A percentile compares a stretch with the other conserved stretches of the same genome.
phyloP scores from a whole-genome alignment of 2,797 vertebrate genomes.

The Podarcis lilfordi region DNA sequence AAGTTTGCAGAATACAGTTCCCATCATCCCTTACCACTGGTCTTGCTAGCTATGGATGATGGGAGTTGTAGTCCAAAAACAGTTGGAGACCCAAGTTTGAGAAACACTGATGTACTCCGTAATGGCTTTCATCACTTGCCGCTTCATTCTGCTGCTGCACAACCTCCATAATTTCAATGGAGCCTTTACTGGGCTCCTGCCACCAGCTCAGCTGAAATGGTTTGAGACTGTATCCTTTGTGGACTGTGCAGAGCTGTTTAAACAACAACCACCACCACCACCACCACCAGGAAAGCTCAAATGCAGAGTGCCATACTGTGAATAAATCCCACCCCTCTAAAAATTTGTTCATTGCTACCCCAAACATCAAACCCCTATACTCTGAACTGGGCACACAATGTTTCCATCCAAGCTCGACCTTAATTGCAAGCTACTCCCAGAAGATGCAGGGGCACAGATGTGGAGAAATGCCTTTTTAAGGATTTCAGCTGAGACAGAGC shows the following conservation, averaged over 20 bases:
- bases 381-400: slow-evolving; percentile 17
- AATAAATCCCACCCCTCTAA: slow-evolving; percentile 37
- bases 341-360: slow-evolving; percentile 22
- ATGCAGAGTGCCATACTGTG: slow-evolving; percentile 14
- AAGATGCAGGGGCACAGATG: slow-evolving; percentile 61
- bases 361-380: not conserved
- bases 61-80: too few species aligned
- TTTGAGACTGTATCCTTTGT: not conserved
- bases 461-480: slow-evolving; percentile 54
- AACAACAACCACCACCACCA: not conserved
- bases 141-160: not conserved
- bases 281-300: not conserved
- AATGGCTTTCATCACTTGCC: too few species aligned
- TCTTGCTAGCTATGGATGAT: too few species aligned
- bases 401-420: slow-evolving; percentile 37
- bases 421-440: slow-evolving; percentile 62
- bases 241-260: not conserved
- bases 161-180: not conserved
- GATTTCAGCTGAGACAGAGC: slow-evolving; percentile 49
- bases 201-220: not conserved
- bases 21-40: too few species aligned
- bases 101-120: too few species aligned
- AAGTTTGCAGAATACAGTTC: too few species aligned
- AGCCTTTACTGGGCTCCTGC: not conserved
- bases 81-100: too few species aligned